These are phyloP conservation scores for Neopipo cinnamomea DNA, from an alignment of 2,113 vertebrate genomes.

Conservation along the genomic window DNA sequence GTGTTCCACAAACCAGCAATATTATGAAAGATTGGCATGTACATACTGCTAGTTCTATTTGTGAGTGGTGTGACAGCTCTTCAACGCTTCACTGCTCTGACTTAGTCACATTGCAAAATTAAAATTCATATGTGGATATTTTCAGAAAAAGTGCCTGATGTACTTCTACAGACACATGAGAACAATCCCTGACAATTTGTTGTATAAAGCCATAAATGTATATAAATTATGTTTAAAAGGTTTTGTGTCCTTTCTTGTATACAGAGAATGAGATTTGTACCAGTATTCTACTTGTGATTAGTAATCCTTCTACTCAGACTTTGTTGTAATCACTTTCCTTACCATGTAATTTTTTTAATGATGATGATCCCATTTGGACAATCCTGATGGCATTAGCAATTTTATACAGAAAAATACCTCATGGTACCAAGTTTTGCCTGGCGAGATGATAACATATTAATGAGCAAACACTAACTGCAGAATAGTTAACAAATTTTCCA, in stretches of 20 bases:
- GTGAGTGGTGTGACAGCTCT: conserved; percentile 42
- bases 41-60: conserved; percentile 63
- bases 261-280: conserved; percentile 47
- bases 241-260: conserved; percentile 75
- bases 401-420: conserved; percentile 64
- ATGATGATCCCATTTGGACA: conserved; percentile 51
- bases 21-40: conserved; percentile 51
- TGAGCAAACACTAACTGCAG: conserved; percentile 58
- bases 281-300: conserved; percentile 58
- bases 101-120: conserved; percentile 64
- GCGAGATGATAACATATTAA: conserved; percentile 10
- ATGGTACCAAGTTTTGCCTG: conserved; percentile 45
- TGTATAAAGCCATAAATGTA: conserved; percentile 93
- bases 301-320: conserved; percentile 9
- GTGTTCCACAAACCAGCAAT: conserved; percentile 63
- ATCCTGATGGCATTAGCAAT: conserved; percentile 58
- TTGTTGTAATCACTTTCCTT: conserved; percentile 45
- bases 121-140: conserved; percentile 66
- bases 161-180: conserved; percentile 78
- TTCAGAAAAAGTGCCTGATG: conserved; percentile 86
- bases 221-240: conserved; percentile 83
- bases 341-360: conserved; percentile 28
- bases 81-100: conserved; percentile 47
- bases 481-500: conserved; percentile 43
- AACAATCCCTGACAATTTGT: conserved; percentile 81